Conservation (phyloP, 1,140 invertebrate species). For the Phortica variegata region DNA sequence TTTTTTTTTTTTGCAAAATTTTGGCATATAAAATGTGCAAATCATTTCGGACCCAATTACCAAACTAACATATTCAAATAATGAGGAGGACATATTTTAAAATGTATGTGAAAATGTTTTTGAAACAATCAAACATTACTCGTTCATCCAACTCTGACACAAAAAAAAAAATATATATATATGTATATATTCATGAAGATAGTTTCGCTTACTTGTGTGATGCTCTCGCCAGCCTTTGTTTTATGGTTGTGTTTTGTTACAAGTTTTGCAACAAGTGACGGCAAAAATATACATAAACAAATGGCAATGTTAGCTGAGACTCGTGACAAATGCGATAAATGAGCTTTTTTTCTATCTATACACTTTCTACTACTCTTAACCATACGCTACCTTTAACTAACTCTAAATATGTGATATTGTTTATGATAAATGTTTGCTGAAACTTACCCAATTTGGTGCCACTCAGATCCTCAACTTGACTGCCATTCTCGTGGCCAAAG, state of each 20-base stretch:
- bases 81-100: slow-evolving; percentile 53
- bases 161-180: slow-evolving; percentile 5
- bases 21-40: too few relatives aligned
- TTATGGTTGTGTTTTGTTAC: too few relatives aligned
- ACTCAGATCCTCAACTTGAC: slow-evolving; percentile 44
- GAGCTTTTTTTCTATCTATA: too few relatives aligned
- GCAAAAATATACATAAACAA: too few relatives aligned
- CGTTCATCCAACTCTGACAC: neutral
- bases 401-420: too few relatives aligned
- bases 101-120: slow-evolving; percentile 27
- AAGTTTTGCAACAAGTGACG: too few relatives aligned
- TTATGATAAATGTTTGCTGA: too few relatives aligned
- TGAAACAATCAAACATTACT: neutral
- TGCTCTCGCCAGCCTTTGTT: slow-evolving; percentile 69
- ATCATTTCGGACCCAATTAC: slow-evolving; percentile 9
- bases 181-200: too few relatives aligned
- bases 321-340: too few relatives aligned
- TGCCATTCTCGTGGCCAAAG: slow-evolving; percentile 62
- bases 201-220: slow-evolving; percentile 68
- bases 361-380: too few relatives aligned
- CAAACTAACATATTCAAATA: slow-evolving; percentile 15
- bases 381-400: too few relatives aligned
- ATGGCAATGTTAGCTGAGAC: too few relatives aligned
- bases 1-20: neutral
- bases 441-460: slow-evolving; percentile 48